These are phyloP conservation scores for Oophaga pumilio DNA, from an alignment of 2,113 vertebrate species.

Conservation along the genomic window DNA sequence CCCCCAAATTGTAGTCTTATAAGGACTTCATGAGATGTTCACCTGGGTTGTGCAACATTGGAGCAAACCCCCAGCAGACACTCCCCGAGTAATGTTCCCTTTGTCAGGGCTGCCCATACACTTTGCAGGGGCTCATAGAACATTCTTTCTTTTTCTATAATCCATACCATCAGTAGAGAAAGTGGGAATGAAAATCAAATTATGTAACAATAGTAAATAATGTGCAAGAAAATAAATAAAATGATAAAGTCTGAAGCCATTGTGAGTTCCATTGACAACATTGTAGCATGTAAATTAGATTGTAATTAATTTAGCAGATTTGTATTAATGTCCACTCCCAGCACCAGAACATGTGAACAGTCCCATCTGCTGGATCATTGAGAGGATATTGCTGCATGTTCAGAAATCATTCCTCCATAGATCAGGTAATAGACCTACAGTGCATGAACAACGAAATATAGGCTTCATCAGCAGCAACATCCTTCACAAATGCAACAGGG, in stretches of 20 bases:
- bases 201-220: not conserved
- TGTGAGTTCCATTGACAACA: not conserved
- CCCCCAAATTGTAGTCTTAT: not conserved
- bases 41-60: not conserved
- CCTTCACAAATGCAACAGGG: not conserved
- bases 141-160: not conserved
- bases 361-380: not conserved
- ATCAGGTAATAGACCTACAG: not conserved
- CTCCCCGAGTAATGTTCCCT: not conserved
- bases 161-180: not conserved
- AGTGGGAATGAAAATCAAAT: not conserved
- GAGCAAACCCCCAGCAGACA: constrained; percentile 1
- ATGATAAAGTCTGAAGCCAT: not conserved
- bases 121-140: not conserved
- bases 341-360: not conserved
- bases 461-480: not conserved
- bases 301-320: no score
- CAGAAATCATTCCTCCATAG: not conserved
- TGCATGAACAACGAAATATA: not conserved
- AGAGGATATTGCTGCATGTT: not conserved
- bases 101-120: not conserved
- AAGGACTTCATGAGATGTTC: constrained; percentile 1
- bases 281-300: no score
- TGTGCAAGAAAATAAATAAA: not conserved
- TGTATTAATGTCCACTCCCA: no score